Percentiles rank a stretch among this genome's conserved stretches.
Evolutionary conservation across 2,888 invertebrate genomes (phyloP).

Genomic region (Criorhina ranunculi): DNA sequence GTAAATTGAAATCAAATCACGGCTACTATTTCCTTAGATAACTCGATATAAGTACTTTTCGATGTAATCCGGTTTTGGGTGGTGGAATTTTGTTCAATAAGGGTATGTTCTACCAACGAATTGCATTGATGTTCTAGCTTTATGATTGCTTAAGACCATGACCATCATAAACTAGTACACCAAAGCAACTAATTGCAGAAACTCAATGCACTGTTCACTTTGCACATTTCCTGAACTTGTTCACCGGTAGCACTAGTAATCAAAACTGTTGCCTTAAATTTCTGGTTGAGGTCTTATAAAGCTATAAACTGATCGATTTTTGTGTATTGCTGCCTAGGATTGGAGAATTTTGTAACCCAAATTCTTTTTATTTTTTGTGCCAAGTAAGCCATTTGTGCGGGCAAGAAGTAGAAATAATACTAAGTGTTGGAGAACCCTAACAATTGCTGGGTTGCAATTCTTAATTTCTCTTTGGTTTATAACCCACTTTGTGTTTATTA

Average conservation of each 20-base stretch:
- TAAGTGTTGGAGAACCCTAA: constrained; percentile 10
- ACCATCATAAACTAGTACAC: constrained; percentile 83
- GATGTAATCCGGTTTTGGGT: constrained; percentile 25
- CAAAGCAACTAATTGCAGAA: constrained; percentile 82
- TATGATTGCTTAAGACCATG: constrained; percentile 81
- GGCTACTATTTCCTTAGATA: constrained; percentile 85
- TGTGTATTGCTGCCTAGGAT: constrained; percentile 16
- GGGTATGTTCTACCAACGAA: constrained; percentile 77
- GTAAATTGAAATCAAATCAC: constrained; percentile 81
- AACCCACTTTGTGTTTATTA: constrained; percentile 26
- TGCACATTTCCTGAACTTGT: constrained; percentile 37
- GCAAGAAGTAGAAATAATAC: neutral
- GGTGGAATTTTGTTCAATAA: neutral
- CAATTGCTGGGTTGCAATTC: constrained; percentile 46
- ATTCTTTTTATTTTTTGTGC: constrained; percentile 42
- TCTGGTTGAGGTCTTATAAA: constrained; percentile 53
- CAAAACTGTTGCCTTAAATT: constrained; percentile 56
- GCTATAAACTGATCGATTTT: constrained; percentile 54
- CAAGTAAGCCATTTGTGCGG: constrained; percentile 14
- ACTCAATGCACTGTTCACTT: constrained; percentile 40
- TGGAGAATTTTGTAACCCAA: constrained; percentile 53
- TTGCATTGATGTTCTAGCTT: constrained; percentile 84
- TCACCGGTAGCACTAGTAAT: constrained; percentile 50
- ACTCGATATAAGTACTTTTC: constrained; percentile 81
- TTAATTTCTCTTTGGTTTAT: constrained; percentile 29